A percentile compares a stretch with the other conserved stretches of the same genome.
These are phyloP conservation scores for Scaptodrosophila lebanonensis DNA, from an alignment of 1,140 invertebrate genomes.

Conservation along the genomic window DNA sequence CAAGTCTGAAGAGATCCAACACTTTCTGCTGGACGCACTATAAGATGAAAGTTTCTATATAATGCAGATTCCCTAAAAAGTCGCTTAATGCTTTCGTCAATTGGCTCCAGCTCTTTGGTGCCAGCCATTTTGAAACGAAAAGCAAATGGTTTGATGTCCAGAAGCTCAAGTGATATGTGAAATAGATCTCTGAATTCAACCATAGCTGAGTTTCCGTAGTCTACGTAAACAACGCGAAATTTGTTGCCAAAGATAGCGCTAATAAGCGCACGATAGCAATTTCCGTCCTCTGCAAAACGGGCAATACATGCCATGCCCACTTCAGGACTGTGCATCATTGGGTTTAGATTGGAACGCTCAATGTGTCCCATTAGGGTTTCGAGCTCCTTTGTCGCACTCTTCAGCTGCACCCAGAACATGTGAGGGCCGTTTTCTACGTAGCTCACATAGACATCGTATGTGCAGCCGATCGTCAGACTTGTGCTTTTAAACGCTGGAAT, in stretches of 20 bases:
- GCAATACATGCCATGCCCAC: conserved; percentile 85
- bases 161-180: conserved; percentile 83
- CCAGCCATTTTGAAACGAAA: conserved; percentile 84
- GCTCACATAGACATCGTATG: conserved; percentile 84
- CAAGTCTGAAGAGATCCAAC: conserved; percentile 85
- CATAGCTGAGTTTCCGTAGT: conserved; percentile 86
- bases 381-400: conserved; percentile 79
- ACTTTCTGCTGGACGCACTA: conserved; percentile 82
- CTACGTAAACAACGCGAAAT: conserved; percentile 85
- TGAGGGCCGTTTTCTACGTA: conserved; percentile 86
- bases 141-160: conserved; percentile 84
- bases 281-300: conserved; percentile 81
- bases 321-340: conserved; percentile 80
- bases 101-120: conserved; percentile 82
- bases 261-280: conserved; percentile 85
- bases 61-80: conserved; percentile 83
- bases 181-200: conserved; percentile 83
- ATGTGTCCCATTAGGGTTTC: conserved; percentile 83
- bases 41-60: conserved; percentile 80
- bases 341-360: conserved; percentile 80
- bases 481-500: conserved; percentile 79
- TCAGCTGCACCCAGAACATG: conserved; percentile 84
- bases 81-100: conserved; percentile 81
- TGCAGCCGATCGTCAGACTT: conserved; percentile 75
- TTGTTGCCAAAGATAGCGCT: conserved; percentile 81